Base-by-base conservation (phyloP, 1,140 invertebrate species). In the Glomeris maerens region DNA sequence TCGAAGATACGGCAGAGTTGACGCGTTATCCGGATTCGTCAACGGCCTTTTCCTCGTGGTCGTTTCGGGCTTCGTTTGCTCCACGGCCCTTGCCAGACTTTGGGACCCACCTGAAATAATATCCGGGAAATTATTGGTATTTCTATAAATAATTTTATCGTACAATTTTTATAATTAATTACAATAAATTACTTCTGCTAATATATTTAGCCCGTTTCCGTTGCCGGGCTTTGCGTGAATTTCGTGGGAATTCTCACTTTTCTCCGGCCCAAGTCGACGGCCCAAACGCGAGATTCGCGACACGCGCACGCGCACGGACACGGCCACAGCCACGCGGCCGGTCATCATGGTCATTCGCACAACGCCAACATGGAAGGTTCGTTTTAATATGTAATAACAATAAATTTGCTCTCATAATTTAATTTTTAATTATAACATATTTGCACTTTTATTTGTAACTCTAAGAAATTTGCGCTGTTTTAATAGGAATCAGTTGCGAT, bases 281-380 rank as follows among this genome's bases (percentile, higher is more conserved):
- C 20, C 17, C 47, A 50, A n/a, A n/a, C n/a, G 41, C 22, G 23
- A 10, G 53, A 60, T 49, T 54, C 55, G 17, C 49, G 72, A 1
- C 75, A 77, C 56, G 68, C 64, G 1, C 73, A 78, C 54, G 60
- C 62, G 7, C 64, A 71, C 53, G 61, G 57, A 25, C 55, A 52
- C 53, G 63, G 67, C 31, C 72, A 76, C 52, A 62, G 59, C 47
- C 71, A 74, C 61, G 62, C 62, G n/a, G n/a, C n/a, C n/a, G n/a
- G n/a, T n/a, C n/a, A n/a, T n/a, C n/a, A n/a, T n/a, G n/a, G n/a
- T n/a, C n/a, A n/a, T n/a, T n/a, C n/a, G n/a, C n/a, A n/a, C 52
- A 78, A 77, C 59, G 74, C 73, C 23, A 78, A 83, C 57, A 71
- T 76, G 64, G 66, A 74, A 66, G 74, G 73, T 76, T n/a, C n/a